phyloP scores from a whole-genome alignment of 2,888 invertebrate species.

The Drosophila merina region DNA sequence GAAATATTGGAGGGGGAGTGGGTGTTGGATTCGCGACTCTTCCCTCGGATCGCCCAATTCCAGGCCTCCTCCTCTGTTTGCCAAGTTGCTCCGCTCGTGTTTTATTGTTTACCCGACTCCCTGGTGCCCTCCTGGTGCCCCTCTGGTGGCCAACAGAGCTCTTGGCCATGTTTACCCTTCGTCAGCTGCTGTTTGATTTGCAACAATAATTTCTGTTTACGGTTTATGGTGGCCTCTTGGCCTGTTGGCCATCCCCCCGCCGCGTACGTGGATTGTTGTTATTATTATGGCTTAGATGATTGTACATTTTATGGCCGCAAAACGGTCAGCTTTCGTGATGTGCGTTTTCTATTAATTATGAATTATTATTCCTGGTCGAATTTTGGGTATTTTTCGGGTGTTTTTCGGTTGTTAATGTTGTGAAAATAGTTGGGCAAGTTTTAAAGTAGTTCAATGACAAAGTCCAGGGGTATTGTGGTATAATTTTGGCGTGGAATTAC shows the following conservation, averaged over 20 bases:
- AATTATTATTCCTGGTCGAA: constrained; percentile 34
- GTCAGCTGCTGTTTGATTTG: constrained; percentile 59
- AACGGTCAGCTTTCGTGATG: constrained; percentile 55
- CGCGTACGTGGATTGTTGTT: constrained; percentile 42
- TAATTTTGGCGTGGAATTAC: too few species aligned
- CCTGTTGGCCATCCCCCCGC: background rate
- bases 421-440: constrained; percentile 26
- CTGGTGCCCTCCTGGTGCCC: constrained; percentile 22
- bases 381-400: constrained; percentile 6
- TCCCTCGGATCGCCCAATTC: constrained; percentile 20
- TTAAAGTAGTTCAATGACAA: constrained; percentile 28
- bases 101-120: constrained; percentile 37
- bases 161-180: constrained; percentile 50
- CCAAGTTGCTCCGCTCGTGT: constrained; percentile 27
- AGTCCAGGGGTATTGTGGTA: too few species aligned
- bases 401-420: constrained; percentile 11
- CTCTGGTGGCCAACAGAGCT: background rate
- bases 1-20: background rate
- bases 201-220: constrained; percentile 52
- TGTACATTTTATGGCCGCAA: constrained; percentile 52
- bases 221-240: constrained; percentile 21
- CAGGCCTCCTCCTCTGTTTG: constrained; percentile 19
- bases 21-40: constrained; percentile 41
- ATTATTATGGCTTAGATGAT: constrained; percentile 58
- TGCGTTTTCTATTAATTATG: constrained; percentile 46